A percentile compares a stretch with the other conserved stretches of the same genome.
phyloP scores from a whole-genome alignment of 2,113 vertebrate genomes.

The Sander lucioperca region DNA sequence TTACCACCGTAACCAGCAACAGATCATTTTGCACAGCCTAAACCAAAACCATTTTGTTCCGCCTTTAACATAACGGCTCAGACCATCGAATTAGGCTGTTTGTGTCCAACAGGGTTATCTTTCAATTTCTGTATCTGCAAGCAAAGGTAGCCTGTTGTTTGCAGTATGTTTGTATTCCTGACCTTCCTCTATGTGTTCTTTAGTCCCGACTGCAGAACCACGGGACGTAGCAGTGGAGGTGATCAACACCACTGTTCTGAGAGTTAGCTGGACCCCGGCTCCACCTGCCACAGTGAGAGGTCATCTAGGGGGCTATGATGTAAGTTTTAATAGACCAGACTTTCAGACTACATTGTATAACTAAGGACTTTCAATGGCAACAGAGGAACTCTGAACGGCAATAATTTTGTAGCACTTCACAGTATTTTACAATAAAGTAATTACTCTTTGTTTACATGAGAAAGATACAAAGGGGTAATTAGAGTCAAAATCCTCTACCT shows the following conservation, averaged over 20 bases:
- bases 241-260: slow-evolving; percentile 88
- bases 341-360: background rate
- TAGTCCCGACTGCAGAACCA: slow-evolving; percentile 92
- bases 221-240: slow-evolving; percentile 86
- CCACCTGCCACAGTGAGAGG: slow-evolving; percentile 90
- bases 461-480: background rate
- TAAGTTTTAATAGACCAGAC: slow-evolving; percentile 67
- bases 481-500: background rate
- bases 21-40: slow-evolving; percentile 1
- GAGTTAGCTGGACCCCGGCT: slow-evolving; percentile 90
- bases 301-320: slow-evolving; percentile 92
- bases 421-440: background rate
- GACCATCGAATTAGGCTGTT: slow-evolving; percentile 5
- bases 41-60: background rate
- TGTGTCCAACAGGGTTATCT: background rate
- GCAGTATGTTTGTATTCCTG: slow-evolving; percentile 25
- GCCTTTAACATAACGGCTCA: background rate
- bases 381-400: background rate
- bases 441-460: background rate
- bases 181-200: slow-evolving; percentile 44
- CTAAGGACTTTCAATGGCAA: slow-evolving; percentile 1
- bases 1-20: background rate
- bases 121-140: background rate
- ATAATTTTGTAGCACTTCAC: background rate
- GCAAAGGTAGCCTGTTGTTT: slow-evolving; percentile 1